Percentiles rank a stretch among this genome's conserved stretches.
Evolutionary conservation across 2,113 vertebrate species (phyloP).

Genomic region (Kryptolebias marmoratus): DNA sequence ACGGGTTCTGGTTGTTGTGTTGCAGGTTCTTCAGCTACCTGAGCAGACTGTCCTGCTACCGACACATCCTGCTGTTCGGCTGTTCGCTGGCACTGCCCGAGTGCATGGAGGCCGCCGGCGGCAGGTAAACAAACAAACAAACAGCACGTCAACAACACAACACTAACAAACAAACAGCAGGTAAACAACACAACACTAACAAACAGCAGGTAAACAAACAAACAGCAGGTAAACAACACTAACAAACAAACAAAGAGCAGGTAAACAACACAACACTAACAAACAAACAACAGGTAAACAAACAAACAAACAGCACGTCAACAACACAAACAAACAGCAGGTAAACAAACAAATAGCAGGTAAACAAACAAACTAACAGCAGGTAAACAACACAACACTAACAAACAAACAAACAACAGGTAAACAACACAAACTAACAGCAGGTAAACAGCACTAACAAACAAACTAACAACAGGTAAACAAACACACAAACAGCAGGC

Average conservation of each 20-base stretch:
- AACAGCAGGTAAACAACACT: not conserved
- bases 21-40: constrained; percentile 94
- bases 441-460: constrained; percentile 39
- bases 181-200: too few species aligned
- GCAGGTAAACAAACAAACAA: too few species aligned
- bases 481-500: not conserved
- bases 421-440: too few species aligned
- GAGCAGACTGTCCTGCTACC: constrained; percentile 90
- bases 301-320: too few species aligned
- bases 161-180: not conserved
- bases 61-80: constrained; percentile 97
- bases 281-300: too few species aligned
- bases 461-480: not conserved
- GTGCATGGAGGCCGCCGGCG: constrained; percentile 79
- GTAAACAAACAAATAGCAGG: too few species aligned
- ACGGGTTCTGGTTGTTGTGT: not conserved
- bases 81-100: constrained; percentile 93
- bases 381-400: too few species aligned
- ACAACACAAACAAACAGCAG: too few species aligned
- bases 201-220: not conserved
- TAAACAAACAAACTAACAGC: too few species aligned
- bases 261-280: not conserved
- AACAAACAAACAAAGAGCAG: not conserved
- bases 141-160: too few species aligned
- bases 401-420: not conserved